Percentiles rank a stretch among this genome's conserved stretches.
These are phyloP conservation scores for Bursaphelenchus mucronatus DNA, from an alignment of 1,140 invertebrate species.

Conservation along the genomic window DNA sequence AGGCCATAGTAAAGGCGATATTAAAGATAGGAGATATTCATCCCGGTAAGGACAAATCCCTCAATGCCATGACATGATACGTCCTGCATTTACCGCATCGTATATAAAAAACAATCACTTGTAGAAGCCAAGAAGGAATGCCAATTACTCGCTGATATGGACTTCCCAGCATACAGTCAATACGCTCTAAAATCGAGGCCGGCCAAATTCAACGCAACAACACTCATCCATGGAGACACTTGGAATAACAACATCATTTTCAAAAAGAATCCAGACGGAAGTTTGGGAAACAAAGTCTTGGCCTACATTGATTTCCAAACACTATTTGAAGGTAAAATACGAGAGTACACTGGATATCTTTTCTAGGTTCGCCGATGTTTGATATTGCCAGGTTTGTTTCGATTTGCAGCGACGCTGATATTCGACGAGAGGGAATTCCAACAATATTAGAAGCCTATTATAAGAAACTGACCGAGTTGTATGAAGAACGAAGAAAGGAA, in stretches of 20 bases:
- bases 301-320: constrained; percentile 12
- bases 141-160: too few relatives aligned
- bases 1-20: too few relatives aligned
- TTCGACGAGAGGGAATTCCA: background rate
- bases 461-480: background rate
- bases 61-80: too few relatives aligned
- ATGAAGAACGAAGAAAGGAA: too few relatives aligned
- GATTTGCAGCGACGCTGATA: background rate
- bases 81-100: too few relatives aligned
- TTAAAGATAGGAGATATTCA: too few relatives aligned
- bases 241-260: constrained; percentile 18
- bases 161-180: too few relatives aligned
- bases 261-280: background rate
- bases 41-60: too few relatives aligned
- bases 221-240: constrained; percentile 7
- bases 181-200: constrained; percentile 7
- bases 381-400: constrained; percentile 11
- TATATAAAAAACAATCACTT: too few relatives aligned
- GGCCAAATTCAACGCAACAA: background rate
- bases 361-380: constrained; percentile 11
- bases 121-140: too few relatives aligned
- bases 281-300: background rate
- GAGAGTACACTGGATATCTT: background rate
- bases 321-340: constrained; percentile 5
- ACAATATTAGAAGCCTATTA: background rate